Evolutionary conservation across 2,797 vertebrate species (phyloP), one percentile per base, ranked within the genome.

Genomic region (Molossus alvarezi): DNA sequence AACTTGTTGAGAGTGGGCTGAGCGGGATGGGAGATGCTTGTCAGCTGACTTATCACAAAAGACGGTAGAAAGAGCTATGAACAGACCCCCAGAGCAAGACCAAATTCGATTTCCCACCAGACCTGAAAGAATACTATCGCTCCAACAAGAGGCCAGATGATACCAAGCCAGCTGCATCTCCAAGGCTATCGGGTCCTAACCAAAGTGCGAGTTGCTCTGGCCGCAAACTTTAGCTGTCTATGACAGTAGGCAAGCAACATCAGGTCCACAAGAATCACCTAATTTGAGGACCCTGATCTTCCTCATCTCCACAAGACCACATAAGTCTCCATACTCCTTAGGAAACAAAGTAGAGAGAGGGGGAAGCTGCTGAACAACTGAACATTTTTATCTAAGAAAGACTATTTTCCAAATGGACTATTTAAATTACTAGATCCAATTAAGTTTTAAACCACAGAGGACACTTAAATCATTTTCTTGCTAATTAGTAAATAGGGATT

Each of bases 401-500:
- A 85, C 15, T 76, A 25, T 80, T 87, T 83, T 86, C 48, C 75
- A 87, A 69, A 20, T 3, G 33, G 11, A 89, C 83, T 23, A 13
- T 33, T 92, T 95, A 71, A 87, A 55, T 86, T 20, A n/a, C 60
- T 60, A 57, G 27, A 55, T 64, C 17, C 17, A 3, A 60, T 57
- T 62, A 75, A 65, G 58, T 67, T 94, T 87, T 88, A 88, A 88
- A 51, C 37, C 45, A 80, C 62, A 81, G 0, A 82, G n/a, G 10
- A 55, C 53, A 87, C 33, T 62, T 62, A 64, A 10, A 64, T 53
- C 57, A 80, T 77, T 82, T 88, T 87, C 41, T 75, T 89, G 73
- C 29, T 93, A 62, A 71, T 89, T 80, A 94, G 71, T 93, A 89
- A 89, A 87, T 65, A 94, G 60, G 25, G n/a, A 83, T 95, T 86